Conservation (phyloP, 2,888 invertebrate species). For the Oscheius sp. region DNA sequence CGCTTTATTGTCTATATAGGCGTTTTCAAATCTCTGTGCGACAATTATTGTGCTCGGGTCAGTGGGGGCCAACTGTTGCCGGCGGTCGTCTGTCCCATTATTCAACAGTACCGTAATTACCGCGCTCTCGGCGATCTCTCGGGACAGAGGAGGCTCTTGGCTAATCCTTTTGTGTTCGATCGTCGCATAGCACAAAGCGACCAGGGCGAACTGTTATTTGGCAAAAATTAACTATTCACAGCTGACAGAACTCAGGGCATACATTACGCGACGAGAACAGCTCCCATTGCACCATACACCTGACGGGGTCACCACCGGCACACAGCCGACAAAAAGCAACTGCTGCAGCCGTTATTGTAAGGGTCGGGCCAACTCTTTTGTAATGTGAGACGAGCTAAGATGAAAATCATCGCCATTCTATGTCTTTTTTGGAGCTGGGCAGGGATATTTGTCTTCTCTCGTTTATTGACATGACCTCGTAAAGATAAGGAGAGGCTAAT, state of each 20-base stretch:
- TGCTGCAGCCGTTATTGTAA: background rate
- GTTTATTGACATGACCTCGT: constrained; percentile 19
- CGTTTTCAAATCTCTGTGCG: constrained; percentile 3
- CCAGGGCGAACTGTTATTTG: too few species aligned
- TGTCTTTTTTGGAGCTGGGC: background rate
- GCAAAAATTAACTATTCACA: constrained; percentile 1
- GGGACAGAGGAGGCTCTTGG: constrained; percentile 14
- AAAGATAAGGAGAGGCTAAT: constrained; percentile 8
- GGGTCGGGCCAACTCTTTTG: background rate
- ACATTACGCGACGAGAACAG: background rate
- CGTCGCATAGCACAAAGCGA: too few species aligned
- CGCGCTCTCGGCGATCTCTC: constrained; percentile 22
- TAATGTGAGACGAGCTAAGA: background rate
- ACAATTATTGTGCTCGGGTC: constrained; percentile 15
- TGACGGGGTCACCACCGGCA: constrained; percentile 13
- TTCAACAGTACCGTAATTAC: constrained; percentile 30
- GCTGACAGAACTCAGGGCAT: background rate
- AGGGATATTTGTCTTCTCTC: background rate
- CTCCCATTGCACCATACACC: background rate
- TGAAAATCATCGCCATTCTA: background rate
- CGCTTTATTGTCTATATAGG: too few species aligned
- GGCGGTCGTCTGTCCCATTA: constrained; percentile 25
- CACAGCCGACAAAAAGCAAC: constrained; percentile 9
- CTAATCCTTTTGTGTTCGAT: constrained; percentile 16
- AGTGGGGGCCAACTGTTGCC: constrained; percentile 25